phyloP scores from a whole-genome alignment of 2,888 invertebrate genomes.

The Sialis lutaria region DNA sequence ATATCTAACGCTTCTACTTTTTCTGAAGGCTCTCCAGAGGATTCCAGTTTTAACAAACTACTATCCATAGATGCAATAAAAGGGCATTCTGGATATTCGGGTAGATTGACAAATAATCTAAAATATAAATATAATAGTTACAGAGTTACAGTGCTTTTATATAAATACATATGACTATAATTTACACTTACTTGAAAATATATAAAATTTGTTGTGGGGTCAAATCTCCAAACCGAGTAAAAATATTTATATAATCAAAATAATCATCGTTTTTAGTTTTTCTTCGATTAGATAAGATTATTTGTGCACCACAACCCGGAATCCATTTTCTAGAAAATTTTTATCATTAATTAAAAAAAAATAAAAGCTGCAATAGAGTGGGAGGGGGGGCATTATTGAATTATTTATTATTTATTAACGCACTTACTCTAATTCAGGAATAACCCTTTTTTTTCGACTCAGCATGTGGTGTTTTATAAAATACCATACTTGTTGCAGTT shows the following conservation, averaged over 20 bases:
- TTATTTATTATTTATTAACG: constrained; percentile 6
- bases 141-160: neutral
- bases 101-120: constrained; percentile 38
- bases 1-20: constrained; percentile 9
- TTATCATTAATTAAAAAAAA: neutral
- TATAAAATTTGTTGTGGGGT: constrained; percentile 41
- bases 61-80: constrained; percentile 47
- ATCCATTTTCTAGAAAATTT: constrained; percentile 41
- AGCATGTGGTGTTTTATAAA: constrained; percentile 48
- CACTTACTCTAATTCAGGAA: constrained; percentile 57
- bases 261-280: constrained; percentile 14
- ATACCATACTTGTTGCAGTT: constrained; percentile 46
- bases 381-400: constrained; percentile 1
- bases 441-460: constrained; percentile 38
- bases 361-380: neutral
- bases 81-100: constrained; percentile 44
- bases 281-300: constrained; percentile 24
- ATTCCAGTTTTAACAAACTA: constrained; percentile 32
- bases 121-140: constrained; percentile 5
- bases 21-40: constrained; percentile 19
- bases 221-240: constrained; percentile 53
- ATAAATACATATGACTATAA: constrained; percentile 1
- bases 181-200: constrained; percentile 37
- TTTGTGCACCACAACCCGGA: constrained; percentile 50
- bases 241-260: constrained; percentile 44